Evolutionary conservation across 1,140 invertebrate genomes (phyloP), one percentile per base, ranked within the genome.

Genomic region (Megalopta genalis): DNA sequence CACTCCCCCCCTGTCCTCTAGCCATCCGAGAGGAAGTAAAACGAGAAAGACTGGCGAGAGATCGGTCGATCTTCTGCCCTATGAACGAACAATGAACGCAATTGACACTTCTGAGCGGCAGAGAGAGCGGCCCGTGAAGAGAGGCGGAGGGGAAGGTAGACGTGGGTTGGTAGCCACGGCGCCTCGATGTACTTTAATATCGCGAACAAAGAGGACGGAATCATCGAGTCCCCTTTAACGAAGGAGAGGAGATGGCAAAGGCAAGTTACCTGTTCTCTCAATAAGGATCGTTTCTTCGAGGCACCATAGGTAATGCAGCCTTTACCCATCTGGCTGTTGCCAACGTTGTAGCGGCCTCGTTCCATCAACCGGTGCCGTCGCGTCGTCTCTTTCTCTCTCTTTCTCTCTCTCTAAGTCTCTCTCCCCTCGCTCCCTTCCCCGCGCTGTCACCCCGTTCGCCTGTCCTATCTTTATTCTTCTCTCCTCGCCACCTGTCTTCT

Each of bases 331-430:
- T 90, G 88, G 87, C 88, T 90, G 88, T 90, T 90, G 88, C 85
- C 89, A 89, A 85, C 88, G 85, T 89, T 91, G 91, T 91, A 91
- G 89, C 87, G 87, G 86, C 86, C 89, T 90, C 88, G 88, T 92
- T 91, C 90, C 89, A 91, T 91, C 91, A 89, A 90, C 89, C 83
- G 81, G 64, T 68, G 77, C 85, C 77, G 81, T 59, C 72, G 4
- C 42, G 10, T 46, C 39, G n/a, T 84, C 85, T 81, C 86, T 75
- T 57, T 77, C 60, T 63, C 60, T 64, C 64, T 81, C 80, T 83
- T n/a, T n/a, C 86, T 84, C 85, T 81, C 86, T 75, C 60, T 77
- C 60, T 62, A 67, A 69, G 32, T 63, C 60, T 64, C 64, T 81
- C 80, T 83, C 49, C 18, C 49, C 65, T 62, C 76, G 77, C 80